Evolutionary conservation across 2,113 vertebrate genomes (phyloP).

Genomic region (Plestiodon gilberti): DNA sequence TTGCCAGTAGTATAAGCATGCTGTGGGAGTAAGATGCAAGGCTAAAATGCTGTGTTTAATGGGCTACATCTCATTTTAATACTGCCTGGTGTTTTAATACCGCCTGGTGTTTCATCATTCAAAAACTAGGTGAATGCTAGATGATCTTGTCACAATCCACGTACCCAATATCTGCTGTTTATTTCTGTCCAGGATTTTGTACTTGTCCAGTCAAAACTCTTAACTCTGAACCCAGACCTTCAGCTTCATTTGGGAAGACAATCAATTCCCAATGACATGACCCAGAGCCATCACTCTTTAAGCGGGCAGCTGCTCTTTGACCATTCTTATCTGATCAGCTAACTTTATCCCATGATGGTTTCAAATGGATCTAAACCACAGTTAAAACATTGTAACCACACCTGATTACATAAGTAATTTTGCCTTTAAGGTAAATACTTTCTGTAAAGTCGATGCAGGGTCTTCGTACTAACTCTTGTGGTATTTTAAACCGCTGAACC

Average conservation of each 20-base stretch:
- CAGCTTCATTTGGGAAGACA: neutral
- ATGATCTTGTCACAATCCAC: neutral
- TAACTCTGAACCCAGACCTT: neutral
- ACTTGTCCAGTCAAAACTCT: neutral
- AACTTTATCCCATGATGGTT: neutral
- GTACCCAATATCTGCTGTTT: neutral
- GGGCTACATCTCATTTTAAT: neutral
- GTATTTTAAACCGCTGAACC: too few relatives aligned
- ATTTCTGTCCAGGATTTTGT: neutral
- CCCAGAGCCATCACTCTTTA: neutral
- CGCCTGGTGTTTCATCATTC: neutral
- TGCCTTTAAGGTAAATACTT: neutral
- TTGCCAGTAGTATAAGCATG: neutral
- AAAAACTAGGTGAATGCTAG: neutral
- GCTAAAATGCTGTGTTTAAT: neutral
- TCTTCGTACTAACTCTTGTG: neutral
- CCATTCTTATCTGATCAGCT: neutral
- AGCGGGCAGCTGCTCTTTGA: neutral
- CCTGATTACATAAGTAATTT: neutral
- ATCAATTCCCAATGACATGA: neutral
- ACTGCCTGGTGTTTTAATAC: neutral
- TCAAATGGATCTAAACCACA: neutral
- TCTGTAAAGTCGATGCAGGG: neutral
- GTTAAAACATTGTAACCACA: neutral
- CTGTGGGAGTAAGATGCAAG: neutral